Conservation (phyloP, 2,113 vertebrate genomes). For the Passer domesticus region DNA sequence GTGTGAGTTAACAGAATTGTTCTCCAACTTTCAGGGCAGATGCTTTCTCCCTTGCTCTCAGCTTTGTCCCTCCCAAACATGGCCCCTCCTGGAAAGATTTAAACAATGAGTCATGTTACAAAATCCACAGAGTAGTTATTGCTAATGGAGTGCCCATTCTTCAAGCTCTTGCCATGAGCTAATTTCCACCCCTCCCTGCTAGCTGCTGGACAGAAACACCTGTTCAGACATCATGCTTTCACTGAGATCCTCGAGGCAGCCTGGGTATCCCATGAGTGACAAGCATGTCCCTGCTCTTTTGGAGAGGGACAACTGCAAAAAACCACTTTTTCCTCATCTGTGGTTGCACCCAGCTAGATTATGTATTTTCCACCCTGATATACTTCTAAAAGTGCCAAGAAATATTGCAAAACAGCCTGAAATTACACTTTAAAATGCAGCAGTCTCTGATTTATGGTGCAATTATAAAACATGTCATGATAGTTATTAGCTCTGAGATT, state of each 20-base stretch:
- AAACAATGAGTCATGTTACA: neutral
- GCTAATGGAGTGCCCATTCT: neutral
- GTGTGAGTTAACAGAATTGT: neutral
- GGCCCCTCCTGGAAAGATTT: neutral
- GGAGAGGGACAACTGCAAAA: neutral
- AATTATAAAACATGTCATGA: slow-evolving; percentile 29
- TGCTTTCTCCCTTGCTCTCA: neutral
- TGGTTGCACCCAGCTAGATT: neutral
- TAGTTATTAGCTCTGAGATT: slow-evolving; percentile 25
- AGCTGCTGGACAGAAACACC: neutral
- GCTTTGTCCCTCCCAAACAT: neutral
- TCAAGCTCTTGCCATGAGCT: neutral
- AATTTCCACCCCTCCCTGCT: accelerated
- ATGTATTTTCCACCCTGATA: neutral
- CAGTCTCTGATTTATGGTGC: slow-evolving; percentile 14
- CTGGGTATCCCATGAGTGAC: neutral
- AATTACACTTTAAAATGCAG: neutral
- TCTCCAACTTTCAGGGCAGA: neutral
- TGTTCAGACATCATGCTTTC: neutral
- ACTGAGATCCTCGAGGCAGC: neutral
- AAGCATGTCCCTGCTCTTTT: neutral
- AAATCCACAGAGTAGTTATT: neutral
- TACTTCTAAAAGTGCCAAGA: neutral
- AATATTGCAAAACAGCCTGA: neutral
- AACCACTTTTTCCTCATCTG: neutral